phyloP scores from a whole-genome alignment of 2,888 invertebrate genomes.

The Drosophila putrida region DNA sequence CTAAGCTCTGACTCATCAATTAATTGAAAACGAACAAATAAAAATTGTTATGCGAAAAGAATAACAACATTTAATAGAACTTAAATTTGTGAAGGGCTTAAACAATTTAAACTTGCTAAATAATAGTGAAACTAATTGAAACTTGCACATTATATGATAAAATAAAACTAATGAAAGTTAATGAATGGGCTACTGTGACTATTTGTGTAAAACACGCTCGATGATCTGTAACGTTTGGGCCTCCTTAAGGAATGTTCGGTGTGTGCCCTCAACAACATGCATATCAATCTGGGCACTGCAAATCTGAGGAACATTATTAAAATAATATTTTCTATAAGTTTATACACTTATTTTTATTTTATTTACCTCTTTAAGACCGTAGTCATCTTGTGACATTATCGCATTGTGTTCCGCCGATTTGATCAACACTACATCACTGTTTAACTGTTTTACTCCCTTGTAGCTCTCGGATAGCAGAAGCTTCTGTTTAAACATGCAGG shows the following conservation, averaged over 20 bases:
- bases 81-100: constrained; percentile 12
- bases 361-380: constrained; percentile 93
- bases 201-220: constrained; percentile 84
- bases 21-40: too few relatives aligned
- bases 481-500: constrained; percentile 92
- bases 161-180: constrained; percentile 15
- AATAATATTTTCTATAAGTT: background rate
- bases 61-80: constrained; percentile 5
- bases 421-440: constrained; percentile 91
- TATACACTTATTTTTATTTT: background rate
- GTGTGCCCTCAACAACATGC: constrained; percentile 91
- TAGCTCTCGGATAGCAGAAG: constrained; percentile 92
- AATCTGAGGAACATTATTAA: constrained; percentile 86
- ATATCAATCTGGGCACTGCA: constrained; percentile 89
- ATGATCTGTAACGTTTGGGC: constrained; percentile 90
- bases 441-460: constrained; percentile 88
- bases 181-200: constrained; percentile 28
- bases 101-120: constrained; percentile 29
- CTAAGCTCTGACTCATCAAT: constrained; percentile 4
- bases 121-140: constrained; percentile 7
- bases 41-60: background rate
- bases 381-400: constrained; percentile 92
- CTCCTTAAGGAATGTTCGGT: constrained; percentile 94
- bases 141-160: constrained; percentile 24
- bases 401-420: constrained; percentile 95